phyloP scores from a whole-genome alignment of 92 coral and sea anemone species.

The Scolanthus callimorphus region DNA sequence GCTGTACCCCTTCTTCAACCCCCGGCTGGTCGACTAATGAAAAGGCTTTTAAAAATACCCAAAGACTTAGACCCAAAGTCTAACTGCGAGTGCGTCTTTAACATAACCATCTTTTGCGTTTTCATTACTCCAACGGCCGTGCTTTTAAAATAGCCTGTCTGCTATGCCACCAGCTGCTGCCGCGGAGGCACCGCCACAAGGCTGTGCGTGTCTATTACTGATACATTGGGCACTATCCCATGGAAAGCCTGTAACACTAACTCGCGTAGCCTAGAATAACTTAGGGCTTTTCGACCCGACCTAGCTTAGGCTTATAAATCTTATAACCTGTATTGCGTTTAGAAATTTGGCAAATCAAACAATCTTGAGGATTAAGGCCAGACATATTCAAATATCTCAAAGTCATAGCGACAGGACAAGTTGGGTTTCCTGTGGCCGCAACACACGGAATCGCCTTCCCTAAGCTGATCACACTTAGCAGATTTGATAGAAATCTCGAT shows the following conservation, averaged over 20 bases:
- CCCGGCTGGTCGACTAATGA: neutral
- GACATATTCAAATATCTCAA: conserved; percentile 3
- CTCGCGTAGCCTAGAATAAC: neutral
- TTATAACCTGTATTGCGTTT: neutral
- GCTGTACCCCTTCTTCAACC: neutral
- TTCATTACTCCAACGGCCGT: neutral
- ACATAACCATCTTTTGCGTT: neutral
- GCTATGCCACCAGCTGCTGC: neutral
- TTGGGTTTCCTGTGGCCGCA: neutral
- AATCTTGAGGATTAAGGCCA: neutral
- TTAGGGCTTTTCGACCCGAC: neutral
- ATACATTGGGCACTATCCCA: neutral
- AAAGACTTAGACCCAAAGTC: neutral
- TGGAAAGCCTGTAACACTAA: neutral
- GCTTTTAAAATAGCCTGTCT: neutral
- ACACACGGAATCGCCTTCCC: neutral
- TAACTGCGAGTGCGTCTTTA: neutral
- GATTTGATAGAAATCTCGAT: neutral
- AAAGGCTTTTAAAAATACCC: neutral
- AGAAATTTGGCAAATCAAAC: neutral
- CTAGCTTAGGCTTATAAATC: too few relatives aligned
- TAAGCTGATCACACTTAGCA: neutral
- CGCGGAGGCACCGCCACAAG: neutral
- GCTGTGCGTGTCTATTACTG: neutral
- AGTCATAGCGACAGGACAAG: conserved; percentile 4